Conservation (phyloP, 2,113 vertebrate species). For the Limnothrissa miodon region DNA sequence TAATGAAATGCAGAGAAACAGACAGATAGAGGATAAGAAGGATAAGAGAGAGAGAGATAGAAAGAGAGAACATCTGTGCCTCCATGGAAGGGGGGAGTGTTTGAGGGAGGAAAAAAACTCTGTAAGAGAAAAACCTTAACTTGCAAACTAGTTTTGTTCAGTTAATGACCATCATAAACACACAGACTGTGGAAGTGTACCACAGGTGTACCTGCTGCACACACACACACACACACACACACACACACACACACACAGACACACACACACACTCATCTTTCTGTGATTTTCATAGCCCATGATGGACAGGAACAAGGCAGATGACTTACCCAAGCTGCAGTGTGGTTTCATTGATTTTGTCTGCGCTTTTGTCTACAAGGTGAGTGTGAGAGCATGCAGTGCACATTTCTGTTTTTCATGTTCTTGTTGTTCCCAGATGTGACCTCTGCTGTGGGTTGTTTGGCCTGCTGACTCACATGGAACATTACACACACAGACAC, state of each 20-base stretch:
- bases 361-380: conserved; percentile 96
- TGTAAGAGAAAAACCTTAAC: too few species aligned
- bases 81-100: not conserved
- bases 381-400: conserved; percentile 41
- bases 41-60: too few species aligned
- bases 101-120: not conserved
- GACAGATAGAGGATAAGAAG: too few species aligned
- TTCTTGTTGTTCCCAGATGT: not conserved
- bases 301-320: conserved; percentile 95
- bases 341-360: conserved; percentile 98
- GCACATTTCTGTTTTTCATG: not conserved
- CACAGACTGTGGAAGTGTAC: too few species aligned
- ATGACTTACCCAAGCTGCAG: conserved; percentile 93
- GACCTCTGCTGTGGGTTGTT: not conserved
- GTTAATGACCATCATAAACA: too few species aligned
- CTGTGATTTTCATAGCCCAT: conserved; percentile 78
- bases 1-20: too few species aligned
- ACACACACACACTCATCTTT: not conserved
- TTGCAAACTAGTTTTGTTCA: too few species aligned
- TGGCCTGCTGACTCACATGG: not conserved
- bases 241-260: not conserved
- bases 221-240: not conserved
- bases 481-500: not conserved
- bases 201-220: not conserved
- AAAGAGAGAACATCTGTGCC: too few species aligned